Conservation (phyloP, 2,113 vertebrate species). For the Psilopogon haemacephalus region DNA sequence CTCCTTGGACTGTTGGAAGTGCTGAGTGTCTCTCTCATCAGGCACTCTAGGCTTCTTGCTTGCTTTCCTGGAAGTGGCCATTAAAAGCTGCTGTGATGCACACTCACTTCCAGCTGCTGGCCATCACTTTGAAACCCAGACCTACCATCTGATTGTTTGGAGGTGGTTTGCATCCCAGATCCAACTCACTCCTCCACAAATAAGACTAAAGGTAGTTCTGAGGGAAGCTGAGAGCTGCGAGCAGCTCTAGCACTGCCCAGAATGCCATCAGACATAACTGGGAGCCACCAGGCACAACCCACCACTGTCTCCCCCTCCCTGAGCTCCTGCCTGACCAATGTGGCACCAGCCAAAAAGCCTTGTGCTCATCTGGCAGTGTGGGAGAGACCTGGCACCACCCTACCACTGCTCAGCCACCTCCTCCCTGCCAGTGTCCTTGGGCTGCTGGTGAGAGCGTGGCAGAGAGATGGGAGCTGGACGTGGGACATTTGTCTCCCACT, state of each 20-base stretch:
- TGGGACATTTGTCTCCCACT: neutral
- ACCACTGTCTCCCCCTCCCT: fast-evolving
- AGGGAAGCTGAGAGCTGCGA: neutral
- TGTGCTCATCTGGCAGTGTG: fast-evolving
- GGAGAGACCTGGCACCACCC: neutral
- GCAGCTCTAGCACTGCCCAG: neutral
- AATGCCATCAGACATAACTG: fast-evolving
- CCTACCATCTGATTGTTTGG: fast-evolving
- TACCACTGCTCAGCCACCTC: neutral
- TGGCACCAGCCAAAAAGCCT: neutral
- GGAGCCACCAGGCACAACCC: neutral
- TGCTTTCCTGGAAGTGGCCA: conserved; percentile 12
- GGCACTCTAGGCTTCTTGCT: neutral
- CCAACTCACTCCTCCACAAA: neutral
- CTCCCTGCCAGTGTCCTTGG: fast-evolving
- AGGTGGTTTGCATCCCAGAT: neutral
- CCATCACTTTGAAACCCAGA: neutral
- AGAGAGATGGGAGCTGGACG: neutral
- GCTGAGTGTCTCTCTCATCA: conserved; percentile 17
- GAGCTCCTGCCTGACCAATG: neutral
- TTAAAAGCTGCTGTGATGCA: neutral
- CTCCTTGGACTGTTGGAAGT: neutral
- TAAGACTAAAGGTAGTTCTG: neutral
- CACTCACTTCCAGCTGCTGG: neutral
- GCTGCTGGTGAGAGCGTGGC: neutral